phyloP scores from a whole-genome alignment of 2,888 invertebrate species.

The Parnassius apollo region DNA sequence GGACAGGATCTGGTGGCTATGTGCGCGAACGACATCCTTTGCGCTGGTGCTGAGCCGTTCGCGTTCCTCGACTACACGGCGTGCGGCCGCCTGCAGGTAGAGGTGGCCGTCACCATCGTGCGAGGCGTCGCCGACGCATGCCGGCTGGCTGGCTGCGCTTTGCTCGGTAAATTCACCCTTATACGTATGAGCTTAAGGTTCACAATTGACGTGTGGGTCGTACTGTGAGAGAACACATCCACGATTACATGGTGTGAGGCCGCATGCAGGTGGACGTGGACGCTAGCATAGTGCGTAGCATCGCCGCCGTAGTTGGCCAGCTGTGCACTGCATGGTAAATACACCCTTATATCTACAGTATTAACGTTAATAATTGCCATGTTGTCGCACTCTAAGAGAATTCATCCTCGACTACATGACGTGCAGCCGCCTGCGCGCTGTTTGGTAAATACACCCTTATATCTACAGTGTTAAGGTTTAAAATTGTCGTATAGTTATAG shows the following conservation, averaged over 20 bases:
- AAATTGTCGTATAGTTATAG: too few relatives aligned
- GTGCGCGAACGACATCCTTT: constrained; percentile 98
- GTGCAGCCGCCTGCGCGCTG: constrained; percentile 80
- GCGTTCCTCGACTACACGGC: constrained; percentile 99
- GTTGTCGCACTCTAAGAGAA: too few relatives aligned
- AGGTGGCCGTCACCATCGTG: constrained; percentile 88
- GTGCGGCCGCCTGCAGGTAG: constrained; percentile 91
- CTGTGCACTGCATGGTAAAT: too few relatives aligned
- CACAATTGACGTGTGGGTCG: too few relatives aligned
- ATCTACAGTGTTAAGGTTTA: too few relatives aligned
- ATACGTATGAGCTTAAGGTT: too few relatives aligned
- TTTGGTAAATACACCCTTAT: too few relatives aligned
- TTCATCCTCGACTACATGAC: too few relatives aligned
- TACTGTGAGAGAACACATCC: constrained; percentile 56
- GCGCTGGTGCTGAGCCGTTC: constrained; percentile 96
- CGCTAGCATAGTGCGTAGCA: constrained; percentile 89
- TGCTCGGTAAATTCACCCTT: constrained; percentile 84
- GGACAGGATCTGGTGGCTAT: constrained; percentile 98
- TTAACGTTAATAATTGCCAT: too few relatives aligned
- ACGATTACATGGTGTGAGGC: constrained; percentile 98
- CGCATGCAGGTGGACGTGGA: constrained; percentile 89
- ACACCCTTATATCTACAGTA: too few relatives aligned
- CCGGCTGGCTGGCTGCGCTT: constrained; percentile 89
- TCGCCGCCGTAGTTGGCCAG: constrained; percentile 89
- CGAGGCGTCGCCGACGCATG: constrained; percentile 95